Evolutionary conservation across 2,797 vertebrate species (phyloP).

Genomic region (Hemitrygon akajei): DNA sequence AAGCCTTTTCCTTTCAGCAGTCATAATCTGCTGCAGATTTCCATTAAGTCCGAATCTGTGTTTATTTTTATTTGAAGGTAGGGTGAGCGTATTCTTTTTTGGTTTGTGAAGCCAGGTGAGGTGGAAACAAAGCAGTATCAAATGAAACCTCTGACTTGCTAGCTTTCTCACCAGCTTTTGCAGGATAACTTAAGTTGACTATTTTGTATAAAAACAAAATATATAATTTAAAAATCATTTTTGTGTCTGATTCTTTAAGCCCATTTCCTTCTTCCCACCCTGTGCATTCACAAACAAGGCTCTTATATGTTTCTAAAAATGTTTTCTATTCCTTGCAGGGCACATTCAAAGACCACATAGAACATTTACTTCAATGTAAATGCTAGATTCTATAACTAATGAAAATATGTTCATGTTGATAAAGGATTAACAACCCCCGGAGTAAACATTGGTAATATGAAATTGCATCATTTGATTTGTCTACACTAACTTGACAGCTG

Average conservation of each 20-base stretch:
- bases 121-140: neutral
- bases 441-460: neutral
- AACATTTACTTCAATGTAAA: neutral
- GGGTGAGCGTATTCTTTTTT: neutral
- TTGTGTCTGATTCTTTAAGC: conserved; percentile 34
- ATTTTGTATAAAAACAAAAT: conserved; percentile 37
- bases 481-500: neutral
- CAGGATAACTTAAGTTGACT: conserved; percentile 36
- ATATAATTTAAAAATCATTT: conserved; percentile 24
- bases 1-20: conserved; percentile 17
- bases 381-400: neutral
- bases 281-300: conserved; percentile 1
- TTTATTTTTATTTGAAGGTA: conserved; percentile 16
- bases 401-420: conserved; percentile 1
- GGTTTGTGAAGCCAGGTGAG: neutral
- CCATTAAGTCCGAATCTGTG: neutral
- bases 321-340: neutral
- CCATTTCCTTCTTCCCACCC: neutral
- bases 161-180: conserved; percentile 35
- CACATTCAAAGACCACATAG: neutral
- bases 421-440: neutral
- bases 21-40: conserved; percentile 26
- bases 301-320: conserved; percentile 25
- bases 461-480: conserved; percentile 14
- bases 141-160: conserved; percentile 27